A percentile compares a stretch with the other conserved stretches of the same genome.
Evolutionary conservation across 92 coral and sea anemone species (phyloP).

Genomic region (Metridium senile): DNA sequence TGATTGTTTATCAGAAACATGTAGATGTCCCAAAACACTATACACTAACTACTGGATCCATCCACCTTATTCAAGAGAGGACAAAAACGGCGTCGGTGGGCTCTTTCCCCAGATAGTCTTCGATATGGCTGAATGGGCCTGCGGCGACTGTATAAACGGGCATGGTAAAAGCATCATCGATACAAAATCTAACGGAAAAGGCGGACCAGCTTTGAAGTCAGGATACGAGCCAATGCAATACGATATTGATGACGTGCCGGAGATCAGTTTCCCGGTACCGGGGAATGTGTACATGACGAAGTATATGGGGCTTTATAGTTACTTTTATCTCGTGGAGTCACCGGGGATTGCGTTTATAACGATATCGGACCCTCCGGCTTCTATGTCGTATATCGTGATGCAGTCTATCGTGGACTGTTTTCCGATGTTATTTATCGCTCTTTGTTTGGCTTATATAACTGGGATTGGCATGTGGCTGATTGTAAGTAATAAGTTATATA

Average conservation of each 20-base stretch:
- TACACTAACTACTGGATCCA: constrained; percentile 62
- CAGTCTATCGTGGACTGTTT: constrained; percentile 31
- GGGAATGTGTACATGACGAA: constrained; percentile 56
- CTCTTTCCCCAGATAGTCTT: constrained; percentile 51
- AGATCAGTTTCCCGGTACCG: constrained; percentile 64
- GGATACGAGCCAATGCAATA: constrained; percentile 38
- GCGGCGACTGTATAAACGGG: constrained; percentile 63
- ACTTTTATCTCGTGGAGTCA: constrained; percentile 64
- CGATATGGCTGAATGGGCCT: constrained; percentile 50
- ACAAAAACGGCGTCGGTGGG: constrained; percentile 39
- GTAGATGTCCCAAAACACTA: constrained; percentile 59
- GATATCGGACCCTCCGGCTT: constrained; percentile 53
- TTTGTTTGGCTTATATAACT: constrained; percentile 47
- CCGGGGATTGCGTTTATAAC: constrained; percentile 68
- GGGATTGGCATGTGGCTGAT: constrained; percentile 65
- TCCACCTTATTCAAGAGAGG: constrained; percentile 47
- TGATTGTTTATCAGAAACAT: constrained; percentile 45
- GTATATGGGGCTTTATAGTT: constrained; percentile 43
- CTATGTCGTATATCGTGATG: constrained; percentile 9
- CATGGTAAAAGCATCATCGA: constrained; percentile 52
- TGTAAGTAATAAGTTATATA: constrained; percentile 34
- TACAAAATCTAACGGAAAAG: constrained; percentile 36
- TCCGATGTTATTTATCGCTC: constrained; percentile 24
- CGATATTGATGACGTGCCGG: constrained; percentile 61
- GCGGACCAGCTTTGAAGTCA: constrained; percentile 23